Conservation (phyloP, 1,140 invertebrate genomes). For the Thereuonema tuberculata region DNA sequence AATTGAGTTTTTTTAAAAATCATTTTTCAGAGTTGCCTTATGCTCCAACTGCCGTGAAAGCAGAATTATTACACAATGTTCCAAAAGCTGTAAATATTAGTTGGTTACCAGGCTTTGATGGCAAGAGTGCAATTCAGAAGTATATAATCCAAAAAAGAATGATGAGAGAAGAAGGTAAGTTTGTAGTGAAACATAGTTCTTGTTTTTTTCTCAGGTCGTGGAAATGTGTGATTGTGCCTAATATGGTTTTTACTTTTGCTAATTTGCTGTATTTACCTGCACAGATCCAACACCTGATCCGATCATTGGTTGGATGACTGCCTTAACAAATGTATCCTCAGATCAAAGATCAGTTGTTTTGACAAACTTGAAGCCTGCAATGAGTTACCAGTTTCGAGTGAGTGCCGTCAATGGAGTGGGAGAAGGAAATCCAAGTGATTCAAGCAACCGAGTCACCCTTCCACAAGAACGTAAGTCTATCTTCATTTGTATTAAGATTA, state of each 20-base stretch:
- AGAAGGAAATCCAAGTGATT: conserved; percentile 73
- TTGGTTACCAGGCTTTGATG: conserved; percentile 92
- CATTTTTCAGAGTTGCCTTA: conserved; percentile 91
- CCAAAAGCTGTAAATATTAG: conserved; percentile 60
- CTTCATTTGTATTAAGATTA: no score
- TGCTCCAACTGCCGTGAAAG: conserved; percentile 71
- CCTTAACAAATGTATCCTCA: conserved; percentile 69
- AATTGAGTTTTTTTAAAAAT: no score
- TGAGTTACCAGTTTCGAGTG: conserved; percentile 89
- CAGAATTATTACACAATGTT: conserved; percentile 38
- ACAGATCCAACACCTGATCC: conserved; percentile 63
- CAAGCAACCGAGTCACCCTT: conserved; percentile 70
- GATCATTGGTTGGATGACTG: conserved; percentile 72
- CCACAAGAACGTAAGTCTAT: conserved; percentile 88
- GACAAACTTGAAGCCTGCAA: conserved; percentile 77
- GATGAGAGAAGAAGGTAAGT: conserved; percentile 33
- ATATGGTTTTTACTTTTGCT: no score
- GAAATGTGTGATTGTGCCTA: neutral
- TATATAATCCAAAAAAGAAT: conserved; percentile 84
- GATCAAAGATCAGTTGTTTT: conserved; percentile 61
- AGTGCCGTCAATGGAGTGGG: conserved; percentile 91
- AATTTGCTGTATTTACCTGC: no score
- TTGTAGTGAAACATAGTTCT: neutral
- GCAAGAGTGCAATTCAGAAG: conserved; percentile 86
- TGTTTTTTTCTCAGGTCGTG: neutral